Evolutionary conservation across 2,888 invertebrate genomes (phyloP), one percentile per base, ranked within the genome.

Genomic region (Tetragonisca angustula): DNA sequence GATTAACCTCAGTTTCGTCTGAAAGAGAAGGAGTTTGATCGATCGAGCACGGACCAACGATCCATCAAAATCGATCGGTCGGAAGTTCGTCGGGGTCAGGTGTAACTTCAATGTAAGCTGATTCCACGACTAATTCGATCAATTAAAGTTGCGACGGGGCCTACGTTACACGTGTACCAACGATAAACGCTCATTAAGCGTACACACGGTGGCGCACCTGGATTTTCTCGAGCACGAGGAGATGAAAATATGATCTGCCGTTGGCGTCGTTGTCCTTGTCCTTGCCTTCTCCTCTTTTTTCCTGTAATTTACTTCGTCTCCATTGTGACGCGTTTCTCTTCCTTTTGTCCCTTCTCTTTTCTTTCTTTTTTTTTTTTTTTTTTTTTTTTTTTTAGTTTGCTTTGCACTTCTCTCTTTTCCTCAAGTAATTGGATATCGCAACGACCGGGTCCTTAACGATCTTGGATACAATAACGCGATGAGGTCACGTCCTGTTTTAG

Each of bases 401-500:
- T 62, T 64, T 64, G 49, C 74, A 36, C 61, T 32, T 64, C 71
- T 84, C 77, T 70, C 56, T 80, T 86, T 43, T 73, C 59, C 68
- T 50, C 52, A 76, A 65, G 85, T 85, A 85, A 85, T 85, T 85
- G 85, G 85, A 85, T 85, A 85, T 81, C 81, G 75, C 72, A 80
- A 79, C 84, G 84, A 70, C 76, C 84, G 69, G 79, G 70, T 76
- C 76, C 84, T 85, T 79, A 79, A 76, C 85, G 81, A 85, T 85
- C 75, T 69, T 78, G 85, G 85, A 85, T 85, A 85, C 81, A 85
- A 85, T 81, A 67, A 85, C 81, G 73, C 85, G 81, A 79, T 84
- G 85, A 85, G 81, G 64, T 85, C 85, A 81, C 81, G 69, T 85
- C 78, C 85, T 81, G 81, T 78, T 81, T 85, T 85, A 85, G 69